These are phyloP conservation scores for Eurypyga helias DNA, from an alignment of 2,113 vertebrate genomes.

Conservation along the genomic window DNA sequence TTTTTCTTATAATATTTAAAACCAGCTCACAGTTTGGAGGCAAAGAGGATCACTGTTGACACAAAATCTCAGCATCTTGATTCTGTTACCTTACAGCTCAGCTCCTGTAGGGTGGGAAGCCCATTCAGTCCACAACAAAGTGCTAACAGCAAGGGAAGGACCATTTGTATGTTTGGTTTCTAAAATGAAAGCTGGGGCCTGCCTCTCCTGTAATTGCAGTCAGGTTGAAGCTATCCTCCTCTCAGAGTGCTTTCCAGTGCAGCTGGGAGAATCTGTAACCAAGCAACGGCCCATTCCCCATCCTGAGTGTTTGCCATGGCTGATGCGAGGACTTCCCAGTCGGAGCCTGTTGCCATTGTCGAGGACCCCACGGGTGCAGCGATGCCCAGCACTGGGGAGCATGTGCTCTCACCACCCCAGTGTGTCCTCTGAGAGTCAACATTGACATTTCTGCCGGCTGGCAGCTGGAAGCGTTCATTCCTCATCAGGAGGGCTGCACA, in stretches of 20 bases:
- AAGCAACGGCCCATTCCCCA: conserved; percentile 20
- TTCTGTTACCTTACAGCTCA: background rate
- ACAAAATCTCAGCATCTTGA: background rate
- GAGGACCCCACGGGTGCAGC: too few species aligned
- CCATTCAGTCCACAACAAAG: background rate
- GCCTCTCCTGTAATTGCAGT: conserved; percentile 1
- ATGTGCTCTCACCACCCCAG: rapidly evolving
- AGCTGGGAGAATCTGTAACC: conserved; percentile 47
- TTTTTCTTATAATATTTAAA: background rate
- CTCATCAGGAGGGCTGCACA: background rate
- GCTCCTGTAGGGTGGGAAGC: background rate
- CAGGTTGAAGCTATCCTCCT: conserved; percentile 27
- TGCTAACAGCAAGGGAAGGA: background rate
- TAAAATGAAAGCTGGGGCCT: background rate
- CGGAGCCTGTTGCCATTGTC: background rate
- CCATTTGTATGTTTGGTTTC: background rate
- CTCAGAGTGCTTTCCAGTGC: conserved; percentile 5
- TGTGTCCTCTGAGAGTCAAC: rapidly evolving
- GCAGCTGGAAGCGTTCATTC: rapidly evolving
- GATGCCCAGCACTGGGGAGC: background rate
- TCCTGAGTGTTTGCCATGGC: background rate
- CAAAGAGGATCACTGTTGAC: background rate
- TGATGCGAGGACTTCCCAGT: background rate
- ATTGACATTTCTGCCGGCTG: background rate
- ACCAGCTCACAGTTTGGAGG: background rate